Evolutionary conservation across 2,888 invertebrate species (phyloP), one percentile per base, ranked within the genome.

Genomic region (Luffia ferchaultella): DNA sequence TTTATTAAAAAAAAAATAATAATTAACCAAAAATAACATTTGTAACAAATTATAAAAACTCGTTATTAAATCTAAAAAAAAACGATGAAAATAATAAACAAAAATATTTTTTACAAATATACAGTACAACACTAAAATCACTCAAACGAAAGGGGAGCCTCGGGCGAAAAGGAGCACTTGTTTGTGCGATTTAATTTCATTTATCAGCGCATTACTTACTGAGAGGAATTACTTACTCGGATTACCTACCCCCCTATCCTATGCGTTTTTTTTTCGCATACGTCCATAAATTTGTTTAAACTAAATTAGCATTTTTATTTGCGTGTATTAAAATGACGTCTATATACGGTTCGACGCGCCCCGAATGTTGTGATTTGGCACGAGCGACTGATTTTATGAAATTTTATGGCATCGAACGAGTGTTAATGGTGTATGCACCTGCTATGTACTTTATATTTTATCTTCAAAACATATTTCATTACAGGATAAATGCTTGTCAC

Each of bases 111-210:
- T n/a, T n/a, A n/a, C n/a, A n/a, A n/a, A n/a, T n/a, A n/a, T n/a
- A n/a, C 58, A 59, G 60, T 62, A 62, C 59, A 65, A 62, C 58
- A 64, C 60, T 60, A 63, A 60, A 60, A 60, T 60, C 61, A 7
- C 45, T 18, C 12, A 1, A 1, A 56, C 53, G 60, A 68, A 70
- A 71, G 71, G 76, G 79, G 73, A 68, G 73, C 74, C 70, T 55
- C 64, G 71, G 73, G 71, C 68, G 63, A 65, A 67, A 63, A 67
- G 70, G 68, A 65, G 73, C 79, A 76, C 77, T 82, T 82, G 82
- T 83, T 83, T 83, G 80, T 80, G 79, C 80, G 80, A 83, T 83
- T 83, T 83, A 83, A 83, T 83, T 83, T 79, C 82, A 83, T 83
- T 83, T 82, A 83, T 83, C 82, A 83, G 67, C 80, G 82, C 80